Evolutionary conservation across 2,888 invertebrate species (phyloP).

Genomic region (Hypsopygia costalis): DNA sequence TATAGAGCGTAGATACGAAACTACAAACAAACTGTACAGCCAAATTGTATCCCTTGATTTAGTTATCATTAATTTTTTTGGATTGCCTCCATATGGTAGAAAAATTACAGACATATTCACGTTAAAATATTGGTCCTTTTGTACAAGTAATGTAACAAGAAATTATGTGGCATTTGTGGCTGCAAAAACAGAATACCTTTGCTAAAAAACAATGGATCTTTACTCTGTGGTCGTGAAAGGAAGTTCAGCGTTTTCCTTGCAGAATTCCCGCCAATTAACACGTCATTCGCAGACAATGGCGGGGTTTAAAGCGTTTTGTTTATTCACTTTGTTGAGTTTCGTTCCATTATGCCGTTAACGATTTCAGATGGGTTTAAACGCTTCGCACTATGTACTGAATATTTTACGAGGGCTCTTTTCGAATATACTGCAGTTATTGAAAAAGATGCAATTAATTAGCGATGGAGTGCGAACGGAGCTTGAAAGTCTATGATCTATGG

Average conservation of each 20-base stretch:
- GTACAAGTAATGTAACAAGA: too few relatives aligned
- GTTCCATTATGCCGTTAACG: slow-evolving; percentile 50
- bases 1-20: too few relatives aligned
- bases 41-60: too few relatives aligned
- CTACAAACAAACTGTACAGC: too few relatives aligned
- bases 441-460: slow-evolving; percentile 64
- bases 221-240: slow-evolving; percentile 30
- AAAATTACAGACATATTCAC: too few relatives aligned
- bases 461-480: slow-evolving; percentile 40
- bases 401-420: slow-evolving; percentile 30
- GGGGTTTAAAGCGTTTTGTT: slow-evolving; percentile 53
- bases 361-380: slow-evolving; percentile 36
- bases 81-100: too few relatives aligned
- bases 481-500: slow-evolving; percentile 30
- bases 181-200: slow-evolving; percentile 4
- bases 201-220: slow-evolving; percentile 7
- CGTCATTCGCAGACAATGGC: slow-evolving; percentile 61
- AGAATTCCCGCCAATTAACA: slow-evolving; percentile 69
- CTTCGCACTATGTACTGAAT: slow-evolving; percentile 24
- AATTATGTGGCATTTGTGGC: too few relatives aligned
- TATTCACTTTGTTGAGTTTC: slow-evolving; percentile 46
- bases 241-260: slow-evolving; percentile 40
- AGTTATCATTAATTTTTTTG: too few relatives aligned
- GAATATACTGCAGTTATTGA: slow-evolving; percentile 24
- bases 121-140: too few relatives aligned